Percentiles rank a stretch among this genome's conserved stretches.
These are phyloP conservation scores for Tachycineta bicolor DNA, from an alignment of 2,113 vertebrate species.

Conservation along the genomic window DNA sequence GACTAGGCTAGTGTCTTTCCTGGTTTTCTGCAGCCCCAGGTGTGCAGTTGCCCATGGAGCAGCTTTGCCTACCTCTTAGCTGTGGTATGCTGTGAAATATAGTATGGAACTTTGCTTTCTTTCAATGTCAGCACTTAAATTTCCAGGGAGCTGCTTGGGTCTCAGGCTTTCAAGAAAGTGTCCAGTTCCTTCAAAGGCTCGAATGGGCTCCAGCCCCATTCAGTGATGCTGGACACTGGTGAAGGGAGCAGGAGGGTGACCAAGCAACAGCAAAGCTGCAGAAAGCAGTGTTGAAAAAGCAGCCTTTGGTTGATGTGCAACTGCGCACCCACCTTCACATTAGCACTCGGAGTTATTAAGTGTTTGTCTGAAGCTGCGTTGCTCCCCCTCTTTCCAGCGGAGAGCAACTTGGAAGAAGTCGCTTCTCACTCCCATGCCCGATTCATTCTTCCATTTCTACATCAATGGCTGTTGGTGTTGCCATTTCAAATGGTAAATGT, in stretches of 20 bases:
- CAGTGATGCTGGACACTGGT: background rate
- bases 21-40: background rate
- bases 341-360: background rate
- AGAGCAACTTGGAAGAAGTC: background rate
- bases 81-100: background rate
- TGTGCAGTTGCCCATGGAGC: background rate
- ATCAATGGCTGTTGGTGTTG: background rate
- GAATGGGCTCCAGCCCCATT: background rate
- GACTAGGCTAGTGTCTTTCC: background rate
- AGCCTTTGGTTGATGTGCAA: background rate
- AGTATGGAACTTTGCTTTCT: background rate
- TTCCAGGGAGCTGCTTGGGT: background rate
- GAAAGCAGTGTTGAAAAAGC: background rate
- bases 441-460: background rate
- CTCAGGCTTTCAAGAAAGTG: background rate
- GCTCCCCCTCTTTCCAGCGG: background rate
- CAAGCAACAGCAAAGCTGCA: background rate
- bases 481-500: background rate
- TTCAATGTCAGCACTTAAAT: background rate
- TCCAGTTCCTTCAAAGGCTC: background rate
- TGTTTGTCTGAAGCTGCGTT: accelerated
- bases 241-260: background rate
- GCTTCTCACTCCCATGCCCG: background rate
- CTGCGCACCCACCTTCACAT: accelerated
- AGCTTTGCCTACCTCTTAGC: background rate